Evolutionary conservation across 2,888 invertebrate species (phyloP), one percentile per base, ranked within the genome.

Genomic region (Colostygia pectinataria): DNA sequence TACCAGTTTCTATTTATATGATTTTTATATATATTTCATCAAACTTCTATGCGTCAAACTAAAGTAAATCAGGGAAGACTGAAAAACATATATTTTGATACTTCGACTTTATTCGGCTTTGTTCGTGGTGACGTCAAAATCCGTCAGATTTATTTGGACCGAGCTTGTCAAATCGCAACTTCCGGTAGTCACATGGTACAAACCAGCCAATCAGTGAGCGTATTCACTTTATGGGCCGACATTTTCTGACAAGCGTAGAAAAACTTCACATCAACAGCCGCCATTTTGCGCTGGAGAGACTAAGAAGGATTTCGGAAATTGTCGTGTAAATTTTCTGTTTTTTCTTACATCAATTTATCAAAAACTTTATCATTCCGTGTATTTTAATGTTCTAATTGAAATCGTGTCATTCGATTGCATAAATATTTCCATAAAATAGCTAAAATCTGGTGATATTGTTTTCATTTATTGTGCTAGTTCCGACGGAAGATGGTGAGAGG

Each of bases 221-320:
- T 71, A 63, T 74, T 76, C 74, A 74, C 82, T 80, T 75, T 83
- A 77, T 83, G 86, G 91, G 87, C 91, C 89, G 91, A 91, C 91
- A 89, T 90, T 90, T 94, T 95, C 94, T 96, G 96, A 96, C 96
- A 96, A 96, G 96, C 95, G 95, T 95, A 95, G 94, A 95, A 96
- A 95, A 96, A 96, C 94, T 96, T 95, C 93, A 95, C 95, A 95
- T 95, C 95, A 95, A 95, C 95, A 95, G 95, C 96, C 95, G 96
- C 96, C 96, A 96, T 96, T 94, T 96, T 96, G 95, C 93, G 93
- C 93, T 93, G 93, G 92, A 92, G 92, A 92, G 93, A 93, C 93
- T 93, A 92, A 92, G 93, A 92, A 92, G 93, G 93, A 93, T 92
- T 94, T 93, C 92, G 92, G 92, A 92, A 91, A 92, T 93, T 92